These are phyloP conservation scores for Tetragonisca angustula DNA, from an alignment of 2,888 invertebrate species.

Conservation along the genomic window DNA sequence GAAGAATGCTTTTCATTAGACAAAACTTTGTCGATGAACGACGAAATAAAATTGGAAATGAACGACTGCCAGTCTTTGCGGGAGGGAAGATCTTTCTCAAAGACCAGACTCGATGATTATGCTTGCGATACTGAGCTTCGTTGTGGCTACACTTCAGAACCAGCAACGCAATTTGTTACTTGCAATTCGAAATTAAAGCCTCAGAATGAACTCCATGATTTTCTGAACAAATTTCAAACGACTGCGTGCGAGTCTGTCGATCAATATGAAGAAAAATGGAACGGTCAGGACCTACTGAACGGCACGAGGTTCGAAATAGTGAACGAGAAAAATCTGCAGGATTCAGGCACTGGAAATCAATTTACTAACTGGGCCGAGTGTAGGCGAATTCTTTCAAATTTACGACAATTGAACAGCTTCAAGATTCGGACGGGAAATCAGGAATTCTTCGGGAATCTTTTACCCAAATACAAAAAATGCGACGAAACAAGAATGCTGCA, in stretches of 20 bases:
- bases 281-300: neutral
- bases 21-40: slow-evolving; percentile 59
- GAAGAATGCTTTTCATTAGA: slow-evolving; percentile 40
- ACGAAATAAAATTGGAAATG: slow-evolving; percentile 47
- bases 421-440: slow-evolving; percentile 11
- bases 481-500: neutral
- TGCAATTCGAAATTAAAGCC: slow-evolving; percentile 17
- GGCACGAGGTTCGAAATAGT: slow-evolving; percentile 2
- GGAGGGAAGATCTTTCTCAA: slow-evolving; percentile 6
- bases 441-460: neutral
- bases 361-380: slow-evolving; percentile 55
- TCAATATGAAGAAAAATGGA: neutral
- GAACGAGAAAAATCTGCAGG: slow-evolving; percentile 29
- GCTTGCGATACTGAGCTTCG: neutral
- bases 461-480: slow-evolving; percentile 4
- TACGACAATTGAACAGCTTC: slow-evolving; percentile 35
- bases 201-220: neutral
- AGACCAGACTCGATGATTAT: neutral
- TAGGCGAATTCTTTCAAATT: slow-evolving; percentile 30
- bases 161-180: neutral
- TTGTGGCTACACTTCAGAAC: slow-evolving; percentile 18
- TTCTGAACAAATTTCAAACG: slow-evolving; percentile 18
- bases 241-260: neutral
- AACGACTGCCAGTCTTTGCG: slow-evolving; percentile 4
- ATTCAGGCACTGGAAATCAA: neutral